Evolutionary conservation across 2,888 invertebrate genomes (phyloP).

Genomic region (Lithophane ornitopus): DNA sequence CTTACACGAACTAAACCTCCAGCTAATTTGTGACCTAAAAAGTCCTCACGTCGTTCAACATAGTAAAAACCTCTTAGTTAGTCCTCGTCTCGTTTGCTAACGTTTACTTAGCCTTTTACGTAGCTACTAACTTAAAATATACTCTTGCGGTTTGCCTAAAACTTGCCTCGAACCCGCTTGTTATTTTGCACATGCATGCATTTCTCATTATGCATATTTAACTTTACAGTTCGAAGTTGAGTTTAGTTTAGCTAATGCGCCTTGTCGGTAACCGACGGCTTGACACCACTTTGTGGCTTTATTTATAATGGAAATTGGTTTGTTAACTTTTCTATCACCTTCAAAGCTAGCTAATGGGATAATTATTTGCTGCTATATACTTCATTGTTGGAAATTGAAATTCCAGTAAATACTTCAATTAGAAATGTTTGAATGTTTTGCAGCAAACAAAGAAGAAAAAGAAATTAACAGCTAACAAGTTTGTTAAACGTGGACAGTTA

Average conservation of each 20-base stretch:
- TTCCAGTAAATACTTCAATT: background rate
- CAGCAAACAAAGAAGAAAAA: background rate
- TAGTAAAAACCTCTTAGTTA: constrained; percentile 42
- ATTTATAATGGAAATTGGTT: constrained; percentile 36
- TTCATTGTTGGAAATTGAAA: background rate
- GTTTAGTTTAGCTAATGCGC: constrained; percentile 45
- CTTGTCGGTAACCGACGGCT: constrained; percentile 52
- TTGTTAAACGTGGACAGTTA: constrained; percentile 10
- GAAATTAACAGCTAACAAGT: background rate
- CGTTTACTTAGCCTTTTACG: constrained; percentile 47
- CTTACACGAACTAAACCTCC: background rate
- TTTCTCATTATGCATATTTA: constrained; percentile 56
- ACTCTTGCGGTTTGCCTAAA: constrained; percentile 40
- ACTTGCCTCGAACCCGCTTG: constrained; percentile 43
- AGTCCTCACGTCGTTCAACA: constrained; percentile 25
- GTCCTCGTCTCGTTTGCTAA: constrained; percentile 27
- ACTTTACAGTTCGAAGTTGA: constrained; percentile 51
- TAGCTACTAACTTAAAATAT: constrained; percentile 37
- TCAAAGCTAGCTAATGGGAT: background rate
- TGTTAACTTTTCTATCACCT: constrained; percentile 29
- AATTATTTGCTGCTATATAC: background rate
- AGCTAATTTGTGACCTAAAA: constrained; percentile 48
- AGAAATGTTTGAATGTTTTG: background rate
- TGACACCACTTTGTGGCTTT: constrained; percentile 49
- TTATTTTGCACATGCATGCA: constrained; percentile 57